Evolutionary conservation across 2,888 invertebrate genomes (phyloP).

Genomic region (Meandrusa payeni): DNA sequence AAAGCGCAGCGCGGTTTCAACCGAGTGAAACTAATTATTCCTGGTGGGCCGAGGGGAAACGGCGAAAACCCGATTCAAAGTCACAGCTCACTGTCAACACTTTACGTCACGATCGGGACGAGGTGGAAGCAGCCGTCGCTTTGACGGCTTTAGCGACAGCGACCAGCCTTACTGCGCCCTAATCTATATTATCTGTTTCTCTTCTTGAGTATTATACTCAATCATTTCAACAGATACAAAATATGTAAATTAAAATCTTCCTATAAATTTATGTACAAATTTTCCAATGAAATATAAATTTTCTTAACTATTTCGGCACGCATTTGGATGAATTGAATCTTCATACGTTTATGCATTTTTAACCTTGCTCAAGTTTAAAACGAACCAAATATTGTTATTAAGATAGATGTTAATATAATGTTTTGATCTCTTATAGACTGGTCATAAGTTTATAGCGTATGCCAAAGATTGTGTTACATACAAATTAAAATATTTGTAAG

Average conservation of each 20-base stretch:
- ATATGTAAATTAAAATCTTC: background rate
- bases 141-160: conserved; percentile 84
- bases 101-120: conserved; percentile 83
- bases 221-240: background rate
- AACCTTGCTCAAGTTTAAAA: conserved; percentile 21
- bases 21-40: conserved; percentile 87
- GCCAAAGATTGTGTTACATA: conserved; percentile 61
- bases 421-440: conserved; percentile 67
- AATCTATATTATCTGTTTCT: conserved; percentile 26
- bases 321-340: background rate
- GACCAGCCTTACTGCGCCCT: conserved; percentile 51
- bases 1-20: conserved; percentile 87
- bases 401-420: conserved; percentile 23
- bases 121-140: conserved; percentile 88
- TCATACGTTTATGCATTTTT: conserved; percentile 11
- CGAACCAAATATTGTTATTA: conserved; percentile 20
- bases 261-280: background rate
- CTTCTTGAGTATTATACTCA: too few relatives aligned
- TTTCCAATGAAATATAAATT: background rate
- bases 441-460: conserved; percentile 47
- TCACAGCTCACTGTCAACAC: conserved; percentile 48
- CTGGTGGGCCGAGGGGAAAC: conserved; percentile 79
- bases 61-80: conserved; percentile 50
- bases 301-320: background rate
- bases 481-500: conserved; percentile 24